Base-by-base conservation (phyloP, 2,113 vertebrate species). In the Macquaria australasica region DNA sequence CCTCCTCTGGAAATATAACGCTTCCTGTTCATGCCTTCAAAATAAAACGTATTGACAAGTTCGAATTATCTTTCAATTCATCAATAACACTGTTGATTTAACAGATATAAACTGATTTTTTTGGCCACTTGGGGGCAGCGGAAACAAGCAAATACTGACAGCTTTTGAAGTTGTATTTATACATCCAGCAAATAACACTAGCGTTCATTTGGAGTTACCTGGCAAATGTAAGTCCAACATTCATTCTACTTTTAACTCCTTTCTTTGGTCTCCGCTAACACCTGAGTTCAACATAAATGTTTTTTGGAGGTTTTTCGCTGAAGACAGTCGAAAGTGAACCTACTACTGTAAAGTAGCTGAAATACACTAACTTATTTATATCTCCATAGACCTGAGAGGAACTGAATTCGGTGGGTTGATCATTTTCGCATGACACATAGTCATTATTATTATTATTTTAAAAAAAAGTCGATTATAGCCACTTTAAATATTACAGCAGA, bases 21-120 rank as follows among this genome's bases (percentile, higher is more conserved):
- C 76, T 84, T 90, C 84, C 88, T 80, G 6, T 76, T 11, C 1
- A 0, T 8, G 4, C 73, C 21, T 81, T 86, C 82, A 90, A 63
- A 90, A 85, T 90, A 84, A 89, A 62, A 83, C 14, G 0, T 1
- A 25, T 4, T 20, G 8, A n/a, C 3, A 1, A 0, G 12, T 59
- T 59, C 50, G n/a, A n/a, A n/a, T n/a, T n/a, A n/a, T n/a, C n/a
- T n/a, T n/a, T n/a, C n/a, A n/a, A 31, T 31, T 31, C 28, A 31
- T 31, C 5, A 18, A 18, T 18, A 50, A 18, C 15, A 6, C 6
- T 50, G 15, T 18, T 50, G 16, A 50, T 50, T 2, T 18, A 18
- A 18, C 5, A 50, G 16, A 50, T 48, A 48, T 18, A 18, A 18
- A 50, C 45, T 1, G 48, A 18, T 43, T 18, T 50, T 18, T 16